Base-by-base conservation (phyloP, 2,113 vertebrate genomes). In the Bucco capensis region DNA sequence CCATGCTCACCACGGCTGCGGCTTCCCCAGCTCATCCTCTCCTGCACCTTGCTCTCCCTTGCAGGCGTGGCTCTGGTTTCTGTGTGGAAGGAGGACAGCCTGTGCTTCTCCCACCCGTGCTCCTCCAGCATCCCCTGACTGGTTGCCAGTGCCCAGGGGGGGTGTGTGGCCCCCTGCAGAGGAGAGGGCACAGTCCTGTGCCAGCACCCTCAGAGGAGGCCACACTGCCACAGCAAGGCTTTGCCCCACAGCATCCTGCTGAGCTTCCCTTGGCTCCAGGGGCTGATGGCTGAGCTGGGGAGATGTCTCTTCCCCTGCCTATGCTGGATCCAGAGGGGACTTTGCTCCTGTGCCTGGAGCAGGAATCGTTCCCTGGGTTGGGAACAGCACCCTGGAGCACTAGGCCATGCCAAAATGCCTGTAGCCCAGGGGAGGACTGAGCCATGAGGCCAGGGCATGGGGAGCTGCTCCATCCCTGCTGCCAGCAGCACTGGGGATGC, bases 311-410 rank as follows among this genome's bases (percentile, higher is more conserved):
- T 61, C 72, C 62, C 37, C 40, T 80, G 27, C 37, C 30, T 3
- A 1, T 0, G 0, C 44, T 38, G 50, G 14, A 4, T 67, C 28
- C 1, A 0, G 21, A 58, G 51, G 50, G 16, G 24, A 37, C 9
- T 49, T 47, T 62, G 62, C 42, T 73, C 50, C 37, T 44, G 49
- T 18, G 12, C 38, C 19, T 1, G 3, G 58, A 10, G 30, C 35
- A 74, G 51, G 30, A 74, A 18, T 51, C 8, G 0, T 13, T 66
- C n/a, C 3, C 1, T 1, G 6, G n/a, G 7, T 1, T 66, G 69
- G 60, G 18, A 21, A 21, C 44, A 46, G 49, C 25, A 4, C 30
- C 30, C 16, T 31, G 58, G 37, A 47, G n/a, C 1, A 0, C 31
- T 13, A 8, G 24, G 19, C 28, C 6, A 2, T 22, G 15, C 58